Conservation (phyloP, 2,888 invertebrate species). For the Eurytoma californica region DNA sequence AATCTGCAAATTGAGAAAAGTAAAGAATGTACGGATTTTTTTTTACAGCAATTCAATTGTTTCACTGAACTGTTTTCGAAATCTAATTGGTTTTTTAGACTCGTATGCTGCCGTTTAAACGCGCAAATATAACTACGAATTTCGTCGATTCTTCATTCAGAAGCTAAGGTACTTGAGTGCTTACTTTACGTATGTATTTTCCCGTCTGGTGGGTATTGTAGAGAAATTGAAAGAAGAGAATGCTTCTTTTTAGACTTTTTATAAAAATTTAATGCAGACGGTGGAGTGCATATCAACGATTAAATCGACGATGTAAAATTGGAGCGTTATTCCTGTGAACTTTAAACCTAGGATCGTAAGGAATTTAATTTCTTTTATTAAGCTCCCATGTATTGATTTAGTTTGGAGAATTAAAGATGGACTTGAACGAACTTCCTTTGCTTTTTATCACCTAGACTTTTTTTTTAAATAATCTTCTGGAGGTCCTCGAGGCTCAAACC, state of each 20-base stretch:
- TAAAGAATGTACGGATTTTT: too few relatives aligned
- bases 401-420: conserved; percentile 53
- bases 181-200: background rate
- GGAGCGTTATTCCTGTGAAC: conserved; percentile 30
- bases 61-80: background rate
- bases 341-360: conserved; percentile 43
- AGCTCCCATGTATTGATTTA: conserved; percentile 47
- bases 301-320: conserved; percentile 16
- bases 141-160: conserved; percentile 2
- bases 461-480: background rate
- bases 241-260: conserved; percentile 6
- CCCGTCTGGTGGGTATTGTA: background rate
- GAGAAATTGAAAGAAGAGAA: conserved; percentile 6
- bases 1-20: too few relatives aligned
- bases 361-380: conserved; percentile 40
- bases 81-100: background rate
- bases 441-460: background rate
- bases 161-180: background rate
- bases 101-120: background rate
- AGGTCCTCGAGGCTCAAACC: too few relatives aligned
- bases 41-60: background rate
- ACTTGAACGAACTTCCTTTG: conserved; percentile 26
- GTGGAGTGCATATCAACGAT: conserved; percentile 18
- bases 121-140: background rate
- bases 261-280: conserved; percentile 12